phyloP scores from a whole-genome alignment of 53 echinoderm and acorn worm genomes.

The Hippasteria phrygiana region DNA sequence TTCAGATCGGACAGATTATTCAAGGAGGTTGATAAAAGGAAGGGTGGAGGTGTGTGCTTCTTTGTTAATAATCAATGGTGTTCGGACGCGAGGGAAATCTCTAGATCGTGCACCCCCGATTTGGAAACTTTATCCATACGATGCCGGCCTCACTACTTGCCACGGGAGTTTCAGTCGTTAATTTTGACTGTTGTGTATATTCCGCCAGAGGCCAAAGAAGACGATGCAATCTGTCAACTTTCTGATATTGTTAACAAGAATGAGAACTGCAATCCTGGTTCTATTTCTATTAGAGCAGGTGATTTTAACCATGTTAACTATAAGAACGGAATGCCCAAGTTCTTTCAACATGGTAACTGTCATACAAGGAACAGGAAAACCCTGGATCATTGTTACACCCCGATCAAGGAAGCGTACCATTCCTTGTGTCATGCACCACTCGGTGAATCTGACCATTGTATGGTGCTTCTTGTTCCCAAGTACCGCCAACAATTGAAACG shows the following conservation, averaged over 20 bases:
- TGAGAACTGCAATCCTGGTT: constrained; percentile 36
- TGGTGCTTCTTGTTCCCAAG: constrained; percentile 35
- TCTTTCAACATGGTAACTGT: constrained; percentile 48
- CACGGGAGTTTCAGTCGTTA: constrained; percentile 43
- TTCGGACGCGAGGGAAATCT: constrained; percentile 24
- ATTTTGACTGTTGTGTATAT: constrained; percentile 47
- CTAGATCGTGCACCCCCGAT: constrained; percentile 20
- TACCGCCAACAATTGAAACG: constrained; percentile 48
- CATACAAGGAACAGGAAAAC: constrained; percentile 21
- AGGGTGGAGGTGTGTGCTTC: constrained; percentile 3
- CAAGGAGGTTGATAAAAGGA: neutral
- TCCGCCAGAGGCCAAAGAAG: constrained; percentile 40
- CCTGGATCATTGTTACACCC: constrained; percentile 57
- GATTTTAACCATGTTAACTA: constrained; percentile 50
- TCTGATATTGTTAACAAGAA: constrained; percentile 9
- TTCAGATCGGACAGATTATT: constrained; percentile 18
- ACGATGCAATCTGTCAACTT: constrained; percentile 21
- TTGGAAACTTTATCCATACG: constrained; percentile 37
- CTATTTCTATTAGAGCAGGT: constrained; percentile 9
- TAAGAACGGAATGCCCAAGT: constrained; percentile 45
- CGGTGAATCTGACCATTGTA: constrained; percentile 58
- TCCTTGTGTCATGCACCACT: constrained; percentile 53
- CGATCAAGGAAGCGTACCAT: constrained; percentile 45
- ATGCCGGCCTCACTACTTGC: constrained; percentile 54
- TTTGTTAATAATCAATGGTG: constrained; percentile 25